Base-by-base conservation (phyloP, 1,140 invertebrate genomes). In the Calycopis cecrops region DNA sequence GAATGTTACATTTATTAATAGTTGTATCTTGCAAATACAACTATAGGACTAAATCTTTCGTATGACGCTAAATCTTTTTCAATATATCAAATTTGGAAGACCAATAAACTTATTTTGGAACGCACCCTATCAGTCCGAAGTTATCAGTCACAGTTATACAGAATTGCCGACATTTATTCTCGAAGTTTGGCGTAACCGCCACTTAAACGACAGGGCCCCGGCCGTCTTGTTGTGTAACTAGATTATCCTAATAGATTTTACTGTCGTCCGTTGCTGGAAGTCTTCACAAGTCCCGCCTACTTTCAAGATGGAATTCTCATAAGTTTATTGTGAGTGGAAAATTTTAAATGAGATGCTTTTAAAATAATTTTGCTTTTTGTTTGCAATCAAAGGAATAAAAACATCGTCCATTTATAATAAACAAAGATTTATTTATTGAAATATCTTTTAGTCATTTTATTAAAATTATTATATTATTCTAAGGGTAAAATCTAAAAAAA, bases 191-290 rank as follows among this genome's bases (percentile, higher is more conserved):
- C 53, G 58, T 59, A 69, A 69, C 59, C 62, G 49, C 52, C 60
- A 60, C 63, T 69, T 62, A 65, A 63, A 58, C 47, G 57, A 40
- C 57, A 55, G 48, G 57, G 57, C 54, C 60, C 59, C 48, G 62
- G 59, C 52, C 63, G 61, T 61, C 61, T 52, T 61, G 63, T 65
- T 65, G 28, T 59, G 54, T 66, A 69, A 69, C 60, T 48, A 56
- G 66, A 71, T 62, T 69, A 66, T 52, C 62, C 38, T 64, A 66
- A 66, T 62, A 68, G 63, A 68, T 65, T 68, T 71, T 64, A 51
- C 55, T 60, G 56, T 60, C 56, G 51, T 58, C 62, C 54, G 55
- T 48, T 35, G 42, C 49, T 51, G 35, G 35, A 57, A 40, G 40
- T 64, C 55, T 57, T 49, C 28, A 35, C 48, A 58, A 54, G 57